Evolutionary conservation across 2,888 invertebrate species (phyloP), one percentile per base, ranked within the genome.

Genomic region (Zonitis immaculata): DNA sequence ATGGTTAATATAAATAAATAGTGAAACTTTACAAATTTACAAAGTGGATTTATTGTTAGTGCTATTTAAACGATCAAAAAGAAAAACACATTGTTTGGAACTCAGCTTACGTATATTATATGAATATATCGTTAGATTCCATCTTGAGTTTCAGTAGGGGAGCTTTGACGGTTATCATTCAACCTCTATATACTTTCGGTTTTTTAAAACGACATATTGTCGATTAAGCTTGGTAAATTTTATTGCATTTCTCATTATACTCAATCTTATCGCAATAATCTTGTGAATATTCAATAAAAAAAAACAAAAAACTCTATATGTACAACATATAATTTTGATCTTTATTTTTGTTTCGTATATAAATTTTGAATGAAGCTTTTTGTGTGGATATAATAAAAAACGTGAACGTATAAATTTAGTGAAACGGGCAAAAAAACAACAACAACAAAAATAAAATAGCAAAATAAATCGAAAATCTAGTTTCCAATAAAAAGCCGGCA

Each of bases 361-460:
- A 49, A 32, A 30, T 26, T 49, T 39, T 56, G 49, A 52, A 55
- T 55, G 46, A 52, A 46, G 6, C 22, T 12, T 27, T 32, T 52
- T 47, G 54, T 47, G 47, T 52, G 55, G 51, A 56, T 57, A 51
- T n/a, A n/a, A n/a, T n/a, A n/a, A n/a, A n/a, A 56, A 57, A 57
- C 57, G 59, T 59, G 57, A 61, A 61, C 56, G 51, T 53, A 61
- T 61, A 63, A 62, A 59, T 50, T 58, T 58, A 53, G 45, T 53
- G 48, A n/a, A 53, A 52, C 60, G 58, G 61, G 61, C 58, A 59
- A 60, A 57, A 57, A 51, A 43, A 49, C 51, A 57, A 1, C 1
- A 8, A 16, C 49, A 52, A 53, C 58, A 59, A 64, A 62, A 60
- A 59, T n/a, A 59, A 57, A 57, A 51, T 46, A 49, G 52, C 58